Percentiles rank a stretch among this genome's conserved stretches.
Conservation (phyloP, 2,888 invertebrate species). For the Polietes domitor region DNA sequence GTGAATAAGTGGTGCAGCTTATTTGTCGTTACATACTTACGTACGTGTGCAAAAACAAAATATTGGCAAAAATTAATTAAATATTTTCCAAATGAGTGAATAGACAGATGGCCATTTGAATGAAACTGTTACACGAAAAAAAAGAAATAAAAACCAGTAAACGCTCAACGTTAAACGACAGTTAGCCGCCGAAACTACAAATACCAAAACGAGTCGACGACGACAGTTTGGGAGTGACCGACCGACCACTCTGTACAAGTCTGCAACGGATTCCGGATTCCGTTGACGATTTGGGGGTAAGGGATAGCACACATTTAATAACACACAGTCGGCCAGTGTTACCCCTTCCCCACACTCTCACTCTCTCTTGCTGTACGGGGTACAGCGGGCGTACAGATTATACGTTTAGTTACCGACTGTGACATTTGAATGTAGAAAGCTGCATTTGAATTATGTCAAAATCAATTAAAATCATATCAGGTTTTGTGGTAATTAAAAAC, state of each 20-base stretch:
- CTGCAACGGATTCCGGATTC: not conserved
- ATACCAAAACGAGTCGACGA: conserved; percentile 33
- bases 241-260: not conserved
- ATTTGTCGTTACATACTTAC: conserved; percentile 63
- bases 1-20: conserved; percentile 67
- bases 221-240: conserved; percentile 48
- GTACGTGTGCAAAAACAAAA: conserved; percentile 69
- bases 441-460: conserved; percentile 80
- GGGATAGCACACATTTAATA: not conserved
- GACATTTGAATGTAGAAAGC: conserved; percentile 64
- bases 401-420: conserved; percentile 51
- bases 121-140: conserved; percentile 48
- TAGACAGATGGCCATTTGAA: conserved; percentile 65
- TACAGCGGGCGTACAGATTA: conserved; percentile 62
- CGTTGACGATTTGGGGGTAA: conserved; percentile 9
- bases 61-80: conserved; percentile 79
- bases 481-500: conserved; percentile 53
- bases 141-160: conserved; percentile 22
- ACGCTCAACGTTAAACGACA: conserved; percentile 24
- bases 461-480: conserved; percentile 77
- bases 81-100: conserved; percentile 78
- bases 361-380: conserved; percentile 10
- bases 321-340: not conserved
- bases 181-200: not conserved
- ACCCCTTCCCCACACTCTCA: not conserved